These are phyloP conservation scores for Gambusia affinis DNA, from an alignment of 2,113 vertebrate genomes.

Conservation along the genomic window DNA sequence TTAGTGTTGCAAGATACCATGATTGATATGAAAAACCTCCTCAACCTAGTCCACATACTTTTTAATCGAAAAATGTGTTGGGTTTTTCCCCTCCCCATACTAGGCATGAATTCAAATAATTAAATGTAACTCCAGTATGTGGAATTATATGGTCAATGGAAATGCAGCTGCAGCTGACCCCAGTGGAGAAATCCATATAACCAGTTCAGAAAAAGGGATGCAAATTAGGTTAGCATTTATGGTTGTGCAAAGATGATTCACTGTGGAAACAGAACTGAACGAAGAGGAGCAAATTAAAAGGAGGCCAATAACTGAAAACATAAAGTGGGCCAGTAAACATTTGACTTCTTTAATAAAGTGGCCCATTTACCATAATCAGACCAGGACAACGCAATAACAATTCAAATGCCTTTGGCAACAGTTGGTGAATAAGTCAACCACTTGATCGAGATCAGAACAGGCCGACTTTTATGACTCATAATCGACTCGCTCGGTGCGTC, in stretches of 20 bases:
- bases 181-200: background rate
- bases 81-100: too few species aligned
- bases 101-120: too few species aligned
- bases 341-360: conserved; percentile 16
- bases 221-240: conserved; percentile 24
- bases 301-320: conserved; percentile 9
- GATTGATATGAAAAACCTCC: too few species aligned
- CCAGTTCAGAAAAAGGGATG: conserved; percentile 10
- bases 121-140: too few species aligned
- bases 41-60: too few species aligned
- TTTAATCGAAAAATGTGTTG: too few species aligned
- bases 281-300: conserved; percentile 23
- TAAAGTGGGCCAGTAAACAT: conserved; percentile 26
- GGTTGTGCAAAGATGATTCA: conserved; percentile 33
- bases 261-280: conserved; percentile 12
- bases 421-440: conserved; percentile 21
- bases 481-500: background rate
- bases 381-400: background rate
- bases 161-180: background rate
- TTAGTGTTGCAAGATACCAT: too few species aligned
- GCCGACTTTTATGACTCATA: conserved; percentile 48
- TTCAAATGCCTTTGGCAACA: conserved; percentile 19
- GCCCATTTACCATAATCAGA: conserved; percentile 19
- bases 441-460: conserved; percentile 27
- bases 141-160: too few species aligned